A percentile compares a stretch with the other conserved stretches of the same genome.
Conservation (phyloP, 1,140 invertebrate genomes). For the Drosophila albomicans region DNA sequence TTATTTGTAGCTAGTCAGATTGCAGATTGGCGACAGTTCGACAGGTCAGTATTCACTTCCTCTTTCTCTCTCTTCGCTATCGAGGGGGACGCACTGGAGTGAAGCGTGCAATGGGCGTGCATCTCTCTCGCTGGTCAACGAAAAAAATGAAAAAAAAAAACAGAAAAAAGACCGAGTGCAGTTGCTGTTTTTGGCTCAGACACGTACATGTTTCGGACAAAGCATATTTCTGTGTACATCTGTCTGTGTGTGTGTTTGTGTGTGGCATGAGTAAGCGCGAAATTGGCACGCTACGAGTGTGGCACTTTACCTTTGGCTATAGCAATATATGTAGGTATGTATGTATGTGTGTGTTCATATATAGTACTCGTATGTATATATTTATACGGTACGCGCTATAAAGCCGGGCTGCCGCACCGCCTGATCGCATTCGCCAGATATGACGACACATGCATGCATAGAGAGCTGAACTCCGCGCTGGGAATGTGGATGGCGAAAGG, state of each 20-base stretch:
- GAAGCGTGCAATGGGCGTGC: conserved; percentile 25
- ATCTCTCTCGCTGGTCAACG: conserved; percentile 31
- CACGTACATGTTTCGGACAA: conserved; percentile 33
- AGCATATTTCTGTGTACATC: neutral
- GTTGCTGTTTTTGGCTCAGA: conserved; percentile 25
- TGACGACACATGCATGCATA: conserved; percentile 20
- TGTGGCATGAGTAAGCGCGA: conserved; percentile 23
- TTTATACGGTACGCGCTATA: conserved; percentile 19
- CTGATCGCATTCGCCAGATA: conserved; percentile 43
- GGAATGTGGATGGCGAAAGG: neutral
- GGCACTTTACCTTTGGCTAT: conserved; percentile 13
- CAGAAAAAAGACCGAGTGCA: neutral
- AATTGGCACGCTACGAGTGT: conserved; percentile 24
- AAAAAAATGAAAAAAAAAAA: neutral
- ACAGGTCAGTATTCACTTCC: conserved; percentile 28
- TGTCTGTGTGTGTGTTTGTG: conserved; percentile 3
- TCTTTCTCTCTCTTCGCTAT: neutral
- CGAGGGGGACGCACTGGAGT: neutral
- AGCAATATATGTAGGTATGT: neutral
- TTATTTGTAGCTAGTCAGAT: neutral
- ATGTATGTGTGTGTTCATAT: neutral
- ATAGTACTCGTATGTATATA: neutral
- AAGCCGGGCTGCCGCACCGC: conserved; percentile 2
- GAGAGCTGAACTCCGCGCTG: neutral
- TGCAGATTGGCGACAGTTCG: conserved; percentile 13